These are phyloP conservation scores for Metacarcinus magister DNA, from an alignment of 2,888 invertebrate genomes.

Conservation along the genomic window DNA sequence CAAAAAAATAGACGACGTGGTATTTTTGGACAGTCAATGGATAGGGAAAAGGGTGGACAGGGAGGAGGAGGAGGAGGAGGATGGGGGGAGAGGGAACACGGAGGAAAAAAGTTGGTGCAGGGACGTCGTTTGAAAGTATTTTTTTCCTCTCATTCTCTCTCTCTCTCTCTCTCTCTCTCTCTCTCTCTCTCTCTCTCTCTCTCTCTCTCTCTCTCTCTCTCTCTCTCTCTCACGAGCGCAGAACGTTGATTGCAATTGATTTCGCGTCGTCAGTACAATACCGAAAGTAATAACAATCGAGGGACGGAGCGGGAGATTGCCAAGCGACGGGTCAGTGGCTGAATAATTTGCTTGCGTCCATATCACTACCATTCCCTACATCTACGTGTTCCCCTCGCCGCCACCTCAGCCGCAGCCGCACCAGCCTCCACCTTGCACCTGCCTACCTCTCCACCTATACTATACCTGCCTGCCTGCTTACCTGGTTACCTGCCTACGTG, in stretches of 20 bases:
- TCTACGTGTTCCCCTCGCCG: background rate
- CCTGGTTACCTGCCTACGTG: background rate
- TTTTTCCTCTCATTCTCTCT: background rate
- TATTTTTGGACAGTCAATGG: constrained; percentile 41
- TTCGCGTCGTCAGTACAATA: constrained; percentile 41
- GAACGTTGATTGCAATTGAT: constrained; percentile 45
- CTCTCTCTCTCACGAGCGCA: constrained; percentile 9
- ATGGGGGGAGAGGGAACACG: background rate
- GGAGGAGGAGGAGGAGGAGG: background rate
- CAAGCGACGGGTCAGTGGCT: constrained; percentile 31
- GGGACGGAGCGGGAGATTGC: constrained; percentile 17
- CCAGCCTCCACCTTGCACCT: background rate
- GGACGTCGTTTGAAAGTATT: constrained; percentile 16
- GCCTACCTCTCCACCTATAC: background rate
- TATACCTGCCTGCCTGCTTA: background rate
- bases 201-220: constrained; percentile 38
- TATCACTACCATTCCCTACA: background rate
- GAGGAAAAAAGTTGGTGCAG: constrained; percentile 32
- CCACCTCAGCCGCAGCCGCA: background rate
- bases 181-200: background rate
- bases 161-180: constrained; percentile 48
- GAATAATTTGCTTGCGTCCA: background rate
- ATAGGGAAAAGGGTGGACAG: background rate
- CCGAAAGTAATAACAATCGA: constrained; percentile 41
- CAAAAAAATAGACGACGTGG: constrained; percentile 10